Conservation (phyloP, 2,888 invertebrate species). For the Himalopsyche kuldschensis region DNA sequence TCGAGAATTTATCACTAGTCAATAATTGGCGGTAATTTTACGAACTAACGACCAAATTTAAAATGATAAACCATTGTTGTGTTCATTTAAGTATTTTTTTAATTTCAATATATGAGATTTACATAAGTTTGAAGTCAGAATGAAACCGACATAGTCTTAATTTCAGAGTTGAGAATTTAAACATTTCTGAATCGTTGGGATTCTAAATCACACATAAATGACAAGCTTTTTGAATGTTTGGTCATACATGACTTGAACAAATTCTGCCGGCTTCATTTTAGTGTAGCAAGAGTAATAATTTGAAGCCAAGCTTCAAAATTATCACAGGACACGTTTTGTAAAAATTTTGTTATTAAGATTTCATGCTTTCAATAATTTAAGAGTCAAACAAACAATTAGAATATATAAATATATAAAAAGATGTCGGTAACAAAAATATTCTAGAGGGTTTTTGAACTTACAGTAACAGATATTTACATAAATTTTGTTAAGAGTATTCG, state of each 20-base stretch:
- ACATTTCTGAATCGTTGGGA: no score
- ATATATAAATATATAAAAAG: neutral
- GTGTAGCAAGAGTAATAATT: neutral
- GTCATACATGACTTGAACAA: no score
- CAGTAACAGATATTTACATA: neutral
- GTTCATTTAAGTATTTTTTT: neutral
- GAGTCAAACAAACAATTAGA: neutral
- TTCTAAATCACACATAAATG: no score
- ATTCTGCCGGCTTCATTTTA: neutral
- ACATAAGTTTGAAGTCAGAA: neutral
- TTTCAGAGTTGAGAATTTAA: neutral
- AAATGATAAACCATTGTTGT: neutral
- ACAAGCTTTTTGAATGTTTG: no score
- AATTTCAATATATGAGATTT: neutral
- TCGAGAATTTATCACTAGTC: neutral
- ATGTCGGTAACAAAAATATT: neutral
- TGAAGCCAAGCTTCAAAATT: neutral
- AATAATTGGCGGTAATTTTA: neutral
- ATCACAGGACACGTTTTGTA: neutral
- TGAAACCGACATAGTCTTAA: neutral
- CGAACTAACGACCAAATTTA: neutral
- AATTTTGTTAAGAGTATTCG: neutral
- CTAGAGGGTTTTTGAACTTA: neutral
- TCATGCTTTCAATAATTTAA: neutral
- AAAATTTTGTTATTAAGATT: neutral